Percentiles rank a stretch among this genome's conserved stretches.
Evolutionary conservation across 2,113 vertebrate genomes (phyloP).

Genomic region (Pampusana beccarii): DNA sequence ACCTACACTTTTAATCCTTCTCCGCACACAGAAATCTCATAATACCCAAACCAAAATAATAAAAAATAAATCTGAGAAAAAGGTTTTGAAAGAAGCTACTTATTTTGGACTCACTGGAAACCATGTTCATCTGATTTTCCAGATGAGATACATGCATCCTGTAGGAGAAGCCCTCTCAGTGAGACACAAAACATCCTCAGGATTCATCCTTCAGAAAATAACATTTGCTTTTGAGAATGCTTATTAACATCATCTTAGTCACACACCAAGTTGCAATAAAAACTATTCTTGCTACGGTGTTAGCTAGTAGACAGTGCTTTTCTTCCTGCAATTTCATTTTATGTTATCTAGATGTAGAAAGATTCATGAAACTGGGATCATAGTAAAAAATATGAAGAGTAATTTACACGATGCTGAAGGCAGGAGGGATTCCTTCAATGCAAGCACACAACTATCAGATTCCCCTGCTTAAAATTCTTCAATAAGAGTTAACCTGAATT

Average conservation of each 20-base stretch:
- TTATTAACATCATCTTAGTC: not conserved
- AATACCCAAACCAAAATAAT: not conserved
- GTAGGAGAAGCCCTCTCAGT: not conserved
- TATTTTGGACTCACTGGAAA: not conserved
- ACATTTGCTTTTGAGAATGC: not conserved
- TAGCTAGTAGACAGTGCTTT: not conserved
- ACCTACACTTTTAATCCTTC: not conserved
- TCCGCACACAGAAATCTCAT: not conserved
- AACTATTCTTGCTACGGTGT: not conserved
- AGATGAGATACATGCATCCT: not conserved
- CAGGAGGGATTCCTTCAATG: not conserved
- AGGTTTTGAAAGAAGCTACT: not conserved
- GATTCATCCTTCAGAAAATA: not conserved
- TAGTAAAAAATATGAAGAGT: not conserved
- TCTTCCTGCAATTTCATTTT: not conserved
- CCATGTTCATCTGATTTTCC: not conserved
- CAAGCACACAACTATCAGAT: not conserved
- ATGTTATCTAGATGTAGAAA: not conserved
- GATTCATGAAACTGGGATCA: not conserved
- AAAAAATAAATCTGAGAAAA: not conserved
- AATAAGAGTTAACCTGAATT: conserved; percentile 12
- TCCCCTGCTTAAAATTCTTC: not conserved
- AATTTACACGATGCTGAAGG: not conserved
- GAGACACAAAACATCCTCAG: not conserved
- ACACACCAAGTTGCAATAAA: not conserved